Conservation (phyloP, 2,797 vertebrate genomes). For the Rousettus madagascariensis region DNA sequence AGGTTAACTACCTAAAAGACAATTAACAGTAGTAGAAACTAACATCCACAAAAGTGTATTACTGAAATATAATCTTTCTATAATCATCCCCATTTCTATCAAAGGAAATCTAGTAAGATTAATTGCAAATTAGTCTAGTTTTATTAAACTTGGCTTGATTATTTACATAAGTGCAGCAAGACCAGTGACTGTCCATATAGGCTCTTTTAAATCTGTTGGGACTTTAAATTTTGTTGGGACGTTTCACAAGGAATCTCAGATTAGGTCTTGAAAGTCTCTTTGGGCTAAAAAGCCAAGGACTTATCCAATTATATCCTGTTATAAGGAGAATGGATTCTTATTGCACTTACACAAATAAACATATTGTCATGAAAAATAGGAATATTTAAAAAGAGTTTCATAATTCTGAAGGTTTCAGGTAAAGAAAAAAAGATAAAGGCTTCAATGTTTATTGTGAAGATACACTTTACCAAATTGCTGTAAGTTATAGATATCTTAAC, state of each 20-base stretch:
- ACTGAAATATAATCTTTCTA: too few species aligned
- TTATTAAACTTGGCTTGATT: background rate
- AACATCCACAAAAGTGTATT: too few species aligned
- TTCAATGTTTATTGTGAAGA: background rate
- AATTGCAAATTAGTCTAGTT: background rate
- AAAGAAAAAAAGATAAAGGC: background rate
- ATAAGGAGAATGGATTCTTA: too few species aligned
- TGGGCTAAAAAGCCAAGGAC: background rate
- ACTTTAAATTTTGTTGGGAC: too few species aligned
- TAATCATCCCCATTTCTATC: too few species aligned
- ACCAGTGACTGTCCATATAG: background rate
- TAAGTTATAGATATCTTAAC: background rate
- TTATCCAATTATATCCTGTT: background rate
- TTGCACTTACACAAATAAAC: background rate
- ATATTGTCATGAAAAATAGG: background rate
- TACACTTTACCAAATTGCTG: background rate
- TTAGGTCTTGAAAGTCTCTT: background rate
- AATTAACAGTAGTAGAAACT: too few species aligned
- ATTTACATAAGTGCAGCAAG: background rate
- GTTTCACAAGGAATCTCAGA: too few species aligned
- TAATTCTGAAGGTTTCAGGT: background rate
- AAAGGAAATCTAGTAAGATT: too few species aligned
- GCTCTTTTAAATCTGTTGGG: background rate
- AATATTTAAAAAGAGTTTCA: background rate
- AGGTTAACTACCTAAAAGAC: too few species aligned